Conservation (phyloP, 2,113 vertebrate species). For the Falcunculus frontatus region DNA sequence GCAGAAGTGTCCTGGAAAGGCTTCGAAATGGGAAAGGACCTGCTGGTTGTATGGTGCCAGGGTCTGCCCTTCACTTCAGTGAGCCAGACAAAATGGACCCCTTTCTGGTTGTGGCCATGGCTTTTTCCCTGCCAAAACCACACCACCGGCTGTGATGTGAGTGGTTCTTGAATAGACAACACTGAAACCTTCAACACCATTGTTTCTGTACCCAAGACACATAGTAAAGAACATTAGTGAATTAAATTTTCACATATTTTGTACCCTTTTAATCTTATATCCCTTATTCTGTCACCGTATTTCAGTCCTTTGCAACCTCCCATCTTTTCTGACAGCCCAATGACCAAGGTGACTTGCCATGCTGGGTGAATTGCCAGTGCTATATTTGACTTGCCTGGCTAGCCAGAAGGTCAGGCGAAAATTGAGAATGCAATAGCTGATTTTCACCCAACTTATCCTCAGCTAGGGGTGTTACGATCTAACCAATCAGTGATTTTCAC, state of each 20-base stretch:
- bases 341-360: neutral
- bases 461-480: neutral
- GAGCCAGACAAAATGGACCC: neutral
- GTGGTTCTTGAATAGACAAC: neutral
- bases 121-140: neutral
- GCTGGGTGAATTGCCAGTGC: neutral
- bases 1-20: neutral
- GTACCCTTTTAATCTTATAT: neutral
- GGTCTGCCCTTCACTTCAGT: neutral
- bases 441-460: neutral
- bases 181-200: neutral
- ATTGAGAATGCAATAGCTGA: neutral
- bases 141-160: fast-evolving
- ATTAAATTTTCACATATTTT: neutral
- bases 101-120: neutral
- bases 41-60: fast-evolving
- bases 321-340: neutral
- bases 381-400: neutral
- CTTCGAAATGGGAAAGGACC: neutral
- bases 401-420: neutral
- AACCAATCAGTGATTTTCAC: neutral
- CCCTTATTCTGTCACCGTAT: neutral
- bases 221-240: neutral
- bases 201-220: neutral
- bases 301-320: neutral